These are phyloP conservation scores for Phataginus tricuspis DNA, from an alignment of 2,797 vertebrate species.

Conservation along the genomic window DNA sequence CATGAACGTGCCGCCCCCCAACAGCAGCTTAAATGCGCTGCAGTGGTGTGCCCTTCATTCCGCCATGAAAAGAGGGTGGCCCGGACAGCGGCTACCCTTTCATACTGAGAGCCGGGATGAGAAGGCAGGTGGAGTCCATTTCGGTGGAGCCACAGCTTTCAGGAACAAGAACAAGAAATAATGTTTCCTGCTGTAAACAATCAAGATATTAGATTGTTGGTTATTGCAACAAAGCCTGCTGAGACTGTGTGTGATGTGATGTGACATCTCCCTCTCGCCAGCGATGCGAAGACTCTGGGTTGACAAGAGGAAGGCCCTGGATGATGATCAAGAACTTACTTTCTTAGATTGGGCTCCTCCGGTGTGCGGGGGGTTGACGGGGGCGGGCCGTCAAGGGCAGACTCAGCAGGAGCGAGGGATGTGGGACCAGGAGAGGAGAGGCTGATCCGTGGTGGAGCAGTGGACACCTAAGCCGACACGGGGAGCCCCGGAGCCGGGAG, in stretches of 20 bases:
- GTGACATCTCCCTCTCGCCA: accelerated
- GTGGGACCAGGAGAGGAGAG: accelerated
- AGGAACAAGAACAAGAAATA: accelerated
- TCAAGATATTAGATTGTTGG: not conserved
- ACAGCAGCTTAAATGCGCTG: not conserved
- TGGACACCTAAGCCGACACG: accelerated
- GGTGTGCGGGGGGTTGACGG: not conserved
- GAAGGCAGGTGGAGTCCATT: accelerated
- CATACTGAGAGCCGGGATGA: not conserved
- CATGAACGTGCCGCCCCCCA: accelerated
- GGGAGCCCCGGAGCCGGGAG: accelerated
- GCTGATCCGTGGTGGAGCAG: accelerated
- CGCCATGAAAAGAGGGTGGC: accelerated
- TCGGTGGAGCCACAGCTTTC: not conserved
- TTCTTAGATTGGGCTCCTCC: not conserved
- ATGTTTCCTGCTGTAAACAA: not conserved
- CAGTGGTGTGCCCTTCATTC: not conserved
- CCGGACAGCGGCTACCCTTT: accelerated
- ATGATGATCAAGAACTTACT: not conserved
- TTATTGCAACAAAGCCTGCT: not conserved
- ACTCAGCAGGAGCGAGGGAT: accelerated
- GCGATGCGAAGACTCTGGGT: accelerated
- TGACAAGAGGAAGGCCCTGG: too few relatives aligned
- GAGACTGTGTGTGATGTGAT: accelerated
- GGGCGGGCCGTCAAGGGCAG: accelerated